Evolutionary conservation across 2,888 invertebrate species (phyloP).

Genomic region (Brachynemurus nebulosus): DNA sequence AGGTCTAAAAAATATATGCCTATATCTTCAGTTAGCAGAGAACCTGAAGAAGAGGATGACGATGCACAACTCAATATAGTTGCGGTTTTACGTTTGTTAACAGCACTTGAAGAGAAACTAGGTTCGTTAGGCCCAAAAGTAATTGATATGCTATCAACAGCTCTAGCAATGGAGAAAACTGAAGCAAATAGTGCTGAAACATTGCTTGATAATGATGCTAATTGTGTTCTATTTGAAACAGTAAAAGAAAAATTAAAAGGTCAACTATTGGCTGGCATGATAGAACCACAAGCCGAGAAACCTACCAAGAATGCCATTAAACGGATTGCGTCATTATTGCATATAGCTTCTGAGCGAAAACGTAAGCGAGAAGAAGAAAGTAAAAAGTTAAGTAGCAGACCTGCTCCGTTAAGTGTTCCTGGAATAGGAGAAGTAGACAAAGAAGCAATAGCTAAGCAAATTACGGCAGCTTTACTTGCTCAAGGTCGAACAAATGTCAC

Average conservation of each 20-base stretch:
- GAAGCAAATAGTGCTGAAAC: constrained; percentile 62
- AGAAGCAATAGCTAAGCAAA: constrained; percentile 64
- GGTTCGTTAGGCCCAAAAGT: constrained; percentile 75
- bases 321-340: constrained; percentile 59
- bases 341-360: constrained; percentile 43
- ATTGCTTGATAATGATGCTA: constrained; percentile 54
- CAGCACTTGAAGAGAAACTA: constrained; percentile 68
- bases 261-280: constrained; percentile 55
- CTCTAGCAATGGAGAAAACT: constrained; percentile 62
- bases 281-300: constrained; percentile 42
- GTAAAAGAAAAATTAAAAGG: constrained; percentile 77
- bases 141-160: constrained; percentile 60
- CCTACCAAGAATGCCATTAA: constrained; percentile 62
- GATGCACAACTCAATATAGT: constrained; percentile 43
- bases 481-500: constrained; percentile 73
- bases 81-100: constrained; percentile 55
- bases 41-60: constrained; percentile 24
- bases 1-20: constrained; percentile 32
- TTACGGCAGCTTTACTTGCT: constrained; percentile 62
- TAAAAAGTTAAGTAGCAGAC: constrained; percentile 25
- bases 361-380: constrained; percentile 25
- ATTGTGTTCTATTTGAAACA: constrained; percentile 66
- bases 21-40: constrained; percentile 27
- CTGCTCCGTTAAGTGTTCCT: constrained; percentile 45
- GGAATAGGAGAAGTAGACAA: constrained; percentile 65